These are phyloP conservation scores for Sipha maydis DNA, from an alignment of 2,888 invertebrate species.

Conservation along the genomic window DNA sequence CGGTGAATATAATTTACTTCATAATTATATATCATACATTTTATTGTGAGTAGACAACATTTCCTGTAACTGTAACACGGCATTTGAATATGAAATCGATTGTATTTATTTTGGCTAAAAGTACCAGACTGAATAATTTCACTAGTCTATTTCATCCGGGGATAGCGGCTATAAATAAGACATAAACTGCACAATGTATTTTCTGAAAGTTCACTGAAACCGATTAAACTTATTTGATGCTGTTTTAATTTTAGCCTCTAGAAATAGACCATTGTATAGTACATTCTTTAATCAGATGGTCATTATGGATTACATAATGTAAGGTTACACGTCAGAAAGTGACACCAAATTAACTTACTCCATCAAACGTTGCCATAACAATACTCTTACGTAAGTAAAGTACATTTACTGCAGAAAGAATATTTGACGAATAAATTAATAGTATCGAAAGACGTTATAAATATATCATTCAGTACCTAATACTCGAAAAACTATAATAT, in stretches of 20 bases:
- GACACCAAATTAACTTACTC: neutral
- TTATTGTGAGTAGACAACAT: neutral
- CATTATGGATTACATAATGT: neutral
- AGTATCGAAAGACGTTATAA: neutral
- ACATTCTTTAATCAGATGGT: neutral
- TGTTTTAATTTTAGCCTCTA: conserved; percentile 39
- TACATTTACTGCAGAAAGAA: neutral
- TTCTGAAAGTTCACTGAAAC: conserved; percentile 29
- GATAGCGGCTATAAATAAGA: conserved; percentile 54
- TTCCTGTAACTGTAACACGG: neutral
- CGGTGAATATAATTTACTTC: too few species aligned
- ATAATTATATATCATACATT: neutral
- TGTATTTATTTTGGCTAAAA: conserved; percentile 41
- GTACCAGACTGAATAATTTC: conserved; percentile 26
- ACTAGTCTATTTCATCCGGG: conserved; percentile 38
- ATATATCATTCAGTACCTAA: neutral
- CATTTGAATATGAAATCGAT: neutral
- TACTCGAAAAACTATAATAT: neutral
- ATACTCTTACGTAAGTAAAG: neutral
- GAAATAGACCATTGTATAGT: conserved; percentile 10
- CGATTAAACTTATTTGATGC: conserved; percentile 45
- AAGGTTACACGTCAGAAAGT: neutral
- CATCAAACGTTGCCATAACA: neutral
- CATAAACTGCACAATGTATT: conserved; percentile 24
- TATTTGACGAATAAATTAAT: neutral